These are phyloP conservation scores for Elymnias hypermnestra DNA, from an alignment of 1,140 invertebrate species.

Conservation along the genomic window DNA sequence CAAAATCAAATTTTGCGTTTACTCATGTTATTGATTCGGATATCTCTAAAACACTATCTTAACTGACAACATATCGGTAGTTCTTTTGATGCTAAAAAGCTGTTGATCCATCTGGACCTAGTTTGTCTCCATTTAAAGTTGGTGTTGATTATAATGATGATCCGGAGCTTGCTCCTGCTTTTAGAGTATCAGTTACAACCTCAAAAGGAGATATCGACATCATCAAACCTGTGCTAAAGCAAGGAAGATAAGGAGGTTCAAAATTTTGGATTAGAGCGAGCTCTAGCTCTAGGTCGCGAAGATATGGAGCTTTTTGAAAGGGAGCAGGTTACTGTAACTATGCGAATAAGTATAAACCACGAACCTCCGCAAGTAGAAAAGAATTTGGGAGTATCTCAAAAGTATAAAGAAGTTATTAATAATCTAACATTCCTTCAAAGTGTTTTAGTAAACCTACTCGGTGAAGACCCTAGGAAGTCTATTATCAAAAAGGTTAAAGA, in stretches of 20 bases:
- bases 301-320: slow-evolving; percentile 94
- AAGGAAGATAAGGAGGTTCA: slow-evolving; percentile 42
- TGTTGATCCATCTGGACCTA: slow-evolving; percentile 89
- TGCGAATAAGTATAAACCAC: slow-evolving; percentile 98
- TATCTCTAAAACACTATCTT: no score
- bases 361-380: slow-evolving; percentile 82
- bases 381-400: slow-evolving; percentile 89
- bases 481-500: slow-evolving; percentile 83
- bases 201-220: slow-evolving; percentile 92
- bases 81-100: no score
- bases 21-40: no score
- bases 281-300: slow-evolving; percentile 86
- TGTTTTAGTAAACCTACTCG: slow-evolving; percentile 94
- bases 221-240: slow-evolving; percentile 61
- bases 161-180: slow-evolving; percentile 96
- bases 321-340: slow-evolving; percentile 98
- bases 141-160: slow-evolving; percentile 99
- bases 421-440: slow-evolving; percentile 96
- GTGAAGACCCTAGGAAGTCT: slow-evolving; percentile 95
- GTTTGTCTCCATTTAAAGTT: slow-evolving; percentile 95
- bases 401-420: slow-evolving; percentile 94
- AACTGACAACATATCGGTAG: no score
- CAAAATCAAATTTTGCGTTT: no score
- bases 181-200: slow-evolving; percentile 98
- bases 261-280: slow-evolving; percentile 87